These are phyloP conservation scores for Harpalus rubripes DNA, from an alignment of 2,888 invertebrate genomes.

Conservation along the genomic window DNA sequence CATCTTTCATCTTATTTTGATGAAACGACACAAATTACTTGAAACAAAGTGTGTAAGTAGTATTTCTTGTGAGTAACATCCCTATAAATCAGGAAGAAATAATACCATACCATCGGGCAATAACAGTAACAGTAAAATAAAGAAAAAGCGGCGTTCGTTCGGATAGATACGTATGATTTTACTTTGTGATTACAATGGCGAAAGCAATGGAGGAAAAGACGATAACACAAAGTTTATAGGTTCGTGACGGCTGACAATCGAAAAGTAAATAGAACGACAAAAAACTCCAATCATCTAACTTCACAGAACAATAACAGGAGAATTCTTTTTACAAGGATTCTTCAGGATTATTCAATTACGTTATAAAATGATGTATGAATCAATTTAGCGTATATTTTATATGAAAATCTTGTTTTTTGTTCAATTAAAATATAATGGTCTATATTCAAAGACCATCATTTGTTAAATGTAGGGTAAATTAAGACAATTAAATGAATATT, in stretches of 20 bases:
- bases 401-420: not conserved
- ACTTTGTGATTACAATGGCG: constrained; percentile 58
- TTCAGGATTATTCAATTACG: not conserved
- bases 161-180: constrained; percentile 56
- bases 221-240: constrained; percentile 58
- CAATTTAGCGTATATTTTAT: not conserved
- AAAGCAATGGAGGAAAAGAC: constrained; percentile 51
- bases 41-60: constrained; percentile 2
- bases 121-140: constrained; percentile 44
- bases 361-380: not conserved
- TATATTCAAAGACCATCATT: too few species aligned
- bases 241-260: constrained; percentile 61
- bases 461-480: too few species aligned
- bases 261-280: constrained; percentile 59
- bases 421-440: too few species aligned
- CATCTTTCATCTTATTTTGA: not conserved
- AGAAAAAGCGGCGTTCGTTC: constrained; percentile 13
- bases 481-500: too few species aligned
- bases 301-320: not conserved
- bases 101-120: constrained; percentile 30
- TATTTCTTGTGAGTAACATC: constrained; percentile 2
- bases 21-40: not conserved
- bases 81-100: constrained; percentile 36
- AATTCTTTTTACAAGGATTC: not conserved
- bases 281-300: constrained; percentile 54